A percentile compares a stretch with the other conserved stretches of the same genome.
Evolutionary conservation across 1,140 invertebrate genomes (phyloP).

Genomic region (Drosophila bipectinata): DNA sequence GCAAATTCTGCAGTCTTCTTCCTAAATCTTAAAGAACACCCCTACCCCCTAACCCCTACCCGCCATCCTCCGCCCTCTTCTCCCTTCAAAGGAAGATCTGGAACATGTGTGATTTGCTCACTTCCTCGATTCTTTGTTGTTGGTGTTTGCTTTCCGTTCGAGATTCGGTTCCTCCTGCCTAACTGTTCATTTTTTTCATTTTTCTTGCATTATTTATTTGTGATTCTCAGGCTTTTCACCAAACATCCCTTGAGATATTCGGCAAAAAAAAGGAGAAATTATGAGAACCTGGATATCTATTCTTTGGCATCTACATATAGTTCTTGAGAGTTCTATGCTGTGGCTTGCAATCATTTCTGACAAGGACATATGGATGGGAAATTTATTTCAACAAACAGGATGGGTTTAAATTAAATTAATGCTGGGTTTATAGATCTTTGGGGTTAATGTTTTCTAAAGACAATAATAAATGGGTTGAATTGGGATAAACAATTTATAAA

Average conservation of each 20-base stretch:
- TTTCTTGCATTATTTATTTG: conserved; percentile 17
- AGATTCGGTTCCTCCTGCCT: conserved; percentile 21
- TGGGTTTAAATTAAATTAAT: not conserved
- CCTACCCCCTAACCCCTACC: not conserved
- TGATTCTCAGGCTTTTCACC: conserved; percentile 20
- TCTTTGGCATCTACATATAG: not conserved
- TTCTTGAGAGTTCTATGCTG: not conserved
- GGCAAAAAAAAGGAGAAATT: not conserved
- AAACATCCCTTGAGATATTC: not conserved
- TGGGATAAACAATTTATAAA: too few species aligned
- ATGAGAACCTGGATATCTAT: not conserved
- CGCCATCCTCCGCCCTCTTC: not conserved
- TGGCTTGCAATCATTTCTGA: not conserved
- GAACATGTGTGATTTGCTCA: conserved; percentile 42
- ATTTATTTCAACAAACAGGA: not conserved
- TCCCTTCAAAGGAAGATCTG: not conserved
- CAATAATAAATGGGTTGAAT: too few species aligned
- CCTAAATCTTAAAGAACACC: not conserved
- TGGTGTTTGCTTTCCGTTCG: conserved; percentile 32
- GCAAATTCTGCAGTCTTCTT: conserved; percentile 18
- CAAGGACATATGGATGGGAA: not conserved
- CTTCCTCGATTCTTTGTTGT: conserved; percentile 31
- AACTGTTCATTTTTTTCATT: conserved; percentile 49
- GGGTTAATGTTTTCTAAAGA: too few species aligned
- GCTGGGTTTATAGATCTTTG: too few species aligned